Percentiles rank a stretch among this genome's conserved stretches.
These are phyloP conservation scores for Sorex maritimensis DNA, from an alignment of 2,797 vertebrate genomes.

Conservation along the genomic window DNA sequence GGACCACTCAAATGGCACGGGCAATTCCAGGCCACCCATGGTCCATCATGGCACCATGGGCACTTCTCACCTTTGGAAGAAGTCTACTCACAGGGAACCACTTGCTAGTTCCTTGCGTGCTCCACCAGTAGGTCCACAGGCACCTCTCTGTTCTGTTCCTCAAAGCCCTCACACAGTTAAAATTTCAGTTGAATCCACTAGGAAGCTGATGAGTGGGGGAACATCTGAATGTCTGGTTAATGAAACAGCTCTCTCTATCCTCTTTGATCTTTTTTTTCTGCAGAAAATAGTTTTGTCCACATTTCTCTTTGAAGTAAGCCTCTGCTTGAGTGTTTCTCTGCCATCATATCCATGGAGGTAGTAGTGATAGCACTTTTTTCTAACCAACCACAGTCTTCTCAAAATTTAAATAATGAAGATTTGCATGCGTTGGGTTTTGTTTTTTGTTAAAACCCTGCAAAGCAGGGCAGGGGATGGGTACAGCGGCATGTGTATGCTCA, in stretches of 20 bases:
- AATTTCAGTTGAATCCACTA: background rate
- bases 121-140: rapidly evolving
- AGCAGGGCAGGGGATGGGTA: background rate
- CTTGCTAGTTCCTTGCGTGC: background rate
- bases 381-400: background rate
- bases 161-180: background rate
- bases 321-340: background rate
- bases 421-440: background rate
- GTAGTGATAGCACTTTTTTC: background rate
- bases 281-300: background rate
- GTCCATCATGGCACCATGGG: rapidly evolving
- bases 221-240: background rate
- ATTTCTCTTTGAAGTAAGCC: slow-evolving; percentile 48
- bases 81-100: background rate
- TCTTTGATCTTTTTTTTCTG: slow-evolving; percentile 40
- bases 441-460: background rate
- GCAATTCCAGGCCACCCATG: background rate
- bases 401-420: background rate
- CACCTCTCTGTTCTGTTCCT: background rate
- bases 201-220: background rate
- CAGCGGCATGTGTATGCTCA: too few relatives aligned
- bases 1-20: rapidly evolving
- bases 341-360: background rate
- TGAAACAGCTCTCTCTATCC: background rate
- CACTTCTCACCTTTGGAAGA: rapidly evolving